Evolutionary conservation across 1,140 invertebrate species (phyloP).

Genomic region (Nebria ingens): DNA sequence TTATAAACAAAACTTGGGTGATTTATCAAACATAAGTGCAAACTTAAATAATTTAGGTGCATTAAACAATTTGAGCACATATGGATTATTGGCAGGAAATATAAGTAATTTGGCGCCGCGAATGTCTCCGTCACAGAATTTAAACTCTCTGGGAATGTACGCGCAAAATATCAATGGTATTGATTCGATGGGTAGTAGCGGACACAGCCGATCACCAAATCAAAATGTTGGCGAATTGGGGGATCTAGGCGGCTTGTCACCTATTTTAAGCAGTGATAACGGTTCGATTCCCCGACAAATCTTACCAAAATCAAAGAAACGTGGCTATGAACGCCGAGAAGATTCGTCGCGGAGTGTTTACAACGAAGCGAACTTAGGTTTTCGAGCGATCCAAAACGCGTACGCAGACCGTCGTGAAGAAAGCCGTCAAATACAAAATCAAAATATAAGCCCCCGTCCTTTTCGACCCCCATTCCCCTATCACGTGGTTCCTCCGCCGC

Average conservation of each 20-base stretch:
- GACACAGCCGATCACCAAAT: background rate
- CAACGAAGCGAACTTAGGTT: background rate
- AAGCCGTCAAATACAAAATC: conserved; percentile 9
- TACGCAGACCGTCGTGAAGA: background rate
- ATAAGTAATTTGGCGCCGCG: background rate
- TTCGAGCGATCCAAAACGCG: background rate
- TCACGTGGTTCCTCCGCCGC: conserved; percentile 23
- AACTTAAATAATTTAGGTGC: conserved; percentile 7
- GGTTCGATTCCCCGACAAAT: conserved; percentile 22
- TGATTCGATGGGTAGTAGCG: background rate
- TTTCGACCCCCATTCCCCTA: conserved; percentile 17
- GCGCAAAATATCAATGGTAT: background rate
- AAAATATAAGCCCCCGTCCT: background rate
- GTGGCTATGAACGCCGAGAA: background rate
- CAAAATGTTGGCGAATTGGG: conserved; percentile 8
- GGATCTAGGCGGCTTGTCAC: conserved; percentile 13
- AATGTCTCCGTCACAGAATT: conserved; percentile 7
- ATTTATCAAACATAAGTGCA: background rate
- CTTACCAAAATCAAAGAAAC: conserved; percentile 12
- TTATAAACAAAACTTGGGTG: conserved; percentile 10
- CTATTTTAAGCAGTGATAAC: conserved; percentile 22
- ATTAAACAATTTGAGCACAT: conserved; percentile 3
- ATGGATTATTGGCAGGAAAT: background rate
- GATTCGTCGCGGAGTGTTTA: conserved; percentile 11
- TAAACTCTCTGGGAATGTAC: background rate